These are phyloP conservation scores for Tipula unca DNA, from an alignment of 2,888 invertebrate species.

Conservation along the genomic window DNA sequence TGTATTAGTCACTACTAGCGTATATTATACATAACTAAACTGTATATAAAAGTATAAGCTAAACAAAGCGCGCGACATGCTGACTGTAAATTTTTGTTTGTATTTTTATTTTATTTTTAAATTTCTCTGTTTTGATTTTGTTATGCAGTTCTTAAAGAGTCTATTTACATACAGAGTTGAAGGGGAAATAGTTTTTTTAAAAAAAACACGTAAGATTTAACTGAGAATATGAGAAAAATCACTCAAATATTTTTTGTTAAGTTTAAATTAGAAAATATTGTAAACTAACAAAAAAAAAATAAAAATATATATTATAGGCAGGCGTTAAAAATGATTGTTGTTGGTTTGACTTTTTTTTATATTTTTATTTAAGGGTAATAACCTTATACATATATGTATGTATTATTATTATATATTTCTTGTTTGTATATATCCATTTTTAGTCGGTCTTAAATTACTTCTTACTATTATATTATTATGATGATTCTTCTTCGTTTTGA, in stretches of 20 bases:
- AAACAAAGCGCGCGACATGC: slow-evolving; percentile 14
- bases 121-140: not conserved
- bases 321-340: slow-evolving; percentile 14
- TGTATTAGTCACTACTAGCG: not conserved
- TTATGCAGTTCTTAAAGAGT: slow-evolving; percentile 4
- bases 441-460: not conserved
- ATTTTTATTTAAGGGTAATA: not conserved
- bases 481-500: not conserved
- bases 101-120: not conserved
- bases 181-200: not conserved
- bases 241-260: not conserved
- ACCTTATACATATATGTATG: not conserved
- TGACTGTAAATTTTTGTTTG: not conserved
- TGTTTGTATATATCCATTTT: not conserved
- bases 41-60: not conserved
- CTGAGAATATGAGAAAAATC: not conserved
- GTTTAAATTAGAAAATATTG: not conserved
- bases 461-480: not conserved
- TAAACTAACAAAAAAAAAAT: slow-evolving; percentile 2
- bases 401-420: not conserved
- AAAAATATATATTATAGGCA: not conserved
- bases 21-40: not conserved
- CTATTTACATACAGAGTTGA: not conserved
- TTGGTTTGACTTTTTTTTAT: not conserved
- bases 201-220: not conserved